These are phyloP conservation scores for Myotis davidii DNA, from an alignment of 2,113 vertebrate species.

Conservation along the genomic window DNA sequence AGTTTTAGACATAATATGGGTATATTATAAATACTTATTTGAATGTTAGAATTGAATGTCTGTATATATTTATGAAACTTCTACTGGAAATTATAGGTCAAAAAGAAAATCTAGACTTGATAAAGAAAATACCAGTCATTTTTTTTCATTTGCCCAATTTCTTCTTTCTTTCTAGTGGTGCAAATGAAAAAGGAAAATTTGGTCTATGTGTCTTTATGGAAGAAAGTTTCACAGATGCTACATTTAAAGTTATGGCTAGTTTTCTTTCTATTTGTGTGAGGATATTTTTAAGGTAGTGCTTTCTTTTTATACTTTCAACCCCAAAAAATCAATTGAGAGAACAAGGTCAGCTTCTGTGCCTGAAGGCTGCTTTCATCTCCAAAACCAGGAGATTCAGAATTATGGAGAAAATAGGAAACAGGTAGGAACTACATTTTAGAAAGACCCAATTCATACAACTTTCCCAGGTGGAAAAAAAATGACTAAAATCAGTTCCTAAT, in stretches of 20 bases:
- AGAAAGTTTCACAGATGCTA: neutral
- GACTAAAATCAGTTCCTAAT: neutral
- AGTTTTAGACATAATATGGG: neutral
- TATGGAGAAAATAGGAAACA: constrained; percentile 53
- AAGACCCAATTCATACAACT: constrained; percentile 43
- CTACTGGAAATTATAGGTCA: neutral
- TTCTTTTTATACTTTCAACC: constrained; percentile 56
- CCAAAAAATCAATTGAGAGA: constrained; percentile 67
- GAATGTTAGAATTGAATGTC: neutral
- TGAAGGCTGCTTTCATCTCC: constrained; percentile 69
- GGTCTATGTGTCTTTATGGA: neutral
- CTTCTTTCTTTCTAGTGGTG: neutral
- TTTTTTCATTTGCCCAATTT: constrained; percentile 43
- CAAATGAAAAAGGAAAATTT: constrained; percentile 57
- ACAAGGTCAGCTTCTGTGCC: constrained; percentile 54
- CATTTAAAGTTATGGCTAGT: constrained; percentile 43
- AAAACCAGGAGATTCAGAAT: constrained; percentile 54
- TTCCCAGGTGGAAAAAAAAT: constrained; percentile 26
- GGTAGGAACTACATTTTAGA: constrained; percentile 41
- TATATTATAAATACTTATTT: neutral
- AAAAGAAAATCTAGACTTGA: constrained; percentile 29
- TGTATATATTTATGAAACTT: neutral
- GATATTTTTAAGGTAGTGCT: constrained; percentile 57
- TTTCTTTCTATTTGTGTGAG: constrained; percentile 59
- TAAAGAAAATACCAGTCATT: neutral